Evolutionary conservation across 2,113 vertebrate genomes (phyloP).

Genomic region (Cinclus cinclus): DNA sequence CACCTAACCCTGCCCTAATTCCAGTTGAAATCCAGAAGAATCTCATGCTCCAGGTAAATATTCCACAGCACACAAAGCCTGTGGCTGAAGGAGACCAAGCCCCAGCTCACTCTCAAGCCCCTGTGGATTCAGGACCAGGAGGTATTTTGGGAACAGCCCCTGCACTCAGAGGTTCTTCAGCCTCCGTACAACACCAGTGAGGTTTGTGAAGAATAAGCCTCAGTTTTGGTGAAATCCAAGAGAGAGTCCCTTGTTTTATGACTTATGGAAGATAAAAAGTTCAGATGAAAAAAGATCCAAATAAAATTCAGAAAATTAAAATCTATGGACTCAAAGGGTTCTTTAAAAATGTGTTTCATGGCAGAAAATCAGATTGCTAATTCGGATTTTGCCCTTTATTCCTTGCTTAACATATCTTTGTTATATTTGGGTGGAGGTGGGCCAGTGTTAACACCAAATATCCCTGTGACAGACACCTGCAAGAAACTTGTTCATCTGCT

Average conservation of each 20-base stretch:
- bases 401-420: neutral
- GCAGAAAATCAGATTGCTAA: neutral
- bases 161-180: neutral
- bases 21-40: neutral
- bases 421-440: neutral
- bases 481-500: neutral
- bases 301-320: neutral
- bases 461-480: neutral
- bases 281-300: neutral
- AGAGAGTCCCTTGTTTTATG: neutral
- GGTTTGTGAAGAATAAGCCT: neutral
- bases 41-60: neutral
- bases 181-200: neutral
- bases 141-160: neutral
- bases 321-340: neutral
- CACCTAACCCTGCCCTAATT: neutral
- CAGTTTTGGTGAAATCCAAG: neutral
- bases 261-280: neutral
- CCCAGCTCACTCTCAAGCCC: neutral
- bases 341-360: neutral
- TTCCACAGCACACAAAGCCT: neutral
- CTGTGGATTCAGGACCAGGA: accelerated
- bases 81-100: neutral
- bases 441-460: neutral
- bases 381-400: neutral